phyloP scores from a whole-genome alignment of 2,888 invertebrate species.

The Protonemura montana region DNA sequence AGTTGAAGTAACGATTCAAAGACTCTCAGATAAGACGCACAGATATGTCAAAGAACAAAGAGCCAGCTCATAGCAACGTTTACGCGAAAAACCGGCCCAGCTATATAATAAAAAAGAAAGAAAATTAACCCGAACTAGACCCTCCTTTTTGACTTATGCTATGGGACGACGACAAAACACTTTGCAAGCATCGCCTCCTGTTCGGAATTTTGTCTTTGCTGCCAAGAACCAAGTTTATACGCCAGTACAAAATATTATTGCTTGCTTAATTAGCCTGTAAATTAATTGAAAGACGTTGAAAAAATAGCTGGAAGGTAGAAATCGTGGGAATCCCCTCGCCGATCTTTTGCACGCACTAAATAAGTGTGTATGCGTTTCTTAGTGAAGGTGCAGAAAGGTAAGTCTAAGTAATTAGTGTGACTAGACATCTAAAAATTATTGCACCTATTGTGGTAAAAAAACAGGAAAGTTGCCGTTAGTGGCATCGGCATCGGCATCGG shows the following conservation, averaged over 20 bases:
- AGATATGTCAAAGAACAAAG: constrained; percentile 4
- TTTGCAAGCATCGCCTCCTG: background rate
- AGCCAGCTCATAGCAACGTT: background rate
- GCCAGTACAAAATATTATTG: constrained; percentile 2
- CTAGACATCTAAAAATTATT: no score
- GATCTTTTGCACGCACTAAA: background rate
- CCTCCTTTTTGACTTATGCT: background rate
- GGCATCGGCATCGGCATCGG: no score
- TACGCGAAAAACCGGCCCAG: background rate
- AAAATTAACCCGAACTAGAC: background rate
- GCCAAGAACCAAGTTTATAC: background rate
- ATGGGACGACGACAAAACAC: background rate
- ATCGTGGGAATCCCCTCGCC: background rate
- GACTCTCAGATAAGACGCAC: background rate
- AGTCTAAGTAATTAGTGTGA: no score
- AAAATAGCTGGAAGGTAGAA: background rate
- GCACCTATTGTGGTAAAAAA: no score
- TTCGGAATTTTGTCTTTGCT: background rate
- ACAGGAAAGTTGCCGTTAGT: no score
- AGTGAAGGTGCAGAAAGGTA: no score
- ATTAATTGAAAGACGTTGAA: background rate
- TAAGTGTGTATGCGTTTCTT: background rate
- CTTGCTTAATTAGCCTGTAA: background rate
- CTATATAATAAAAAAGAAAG: background rate
- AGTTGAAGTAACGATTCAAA: background rate